Base-by-base conservation (phyloP, 1,140 invertebrate genomes). In the Lysiphlebus fabarum region DNA sequence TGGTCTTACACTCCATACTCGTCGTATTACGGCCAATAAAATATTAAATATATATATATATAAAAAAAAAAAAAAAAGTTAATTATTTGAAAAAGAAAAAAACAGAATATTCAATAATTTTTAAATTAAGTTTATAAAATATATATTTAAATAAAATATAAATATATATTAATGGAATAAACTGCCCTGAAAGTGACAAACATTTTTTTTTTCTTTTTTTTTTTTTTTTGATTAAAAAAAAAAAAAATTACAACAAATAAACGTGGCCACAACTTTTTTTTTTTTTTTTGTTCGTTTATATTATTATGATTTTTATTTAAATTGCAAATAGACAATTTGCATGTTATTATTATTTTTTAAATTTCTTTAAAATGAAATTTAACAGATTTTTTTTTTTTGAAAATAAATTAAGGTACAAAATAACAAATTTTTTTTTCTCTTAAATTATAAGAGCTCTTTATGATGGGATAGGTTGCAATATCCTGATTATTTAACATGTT, bases 11-110 rank as follows among this genome's bases (percentile, higher is more conserved):
- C 49, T n/a, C 26, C 53, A 65, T 61, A 53, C 64, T 64, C 69
- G 53, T 65, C 67, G 69, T 71, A 70, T 64, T 70, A 72, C 64
- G 66, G 68, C 70, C 53, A 61, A 65, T 70, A 68, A 63, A 66
- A 62, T 63, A 40, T 6, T 40, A 9, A 53, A 51, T 7, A 36
- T 11, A 26, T 48, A 56, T 36, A 43, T 14, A 26, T 37, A 56
- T 26, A 38, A 57, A 48, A n/a, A 45, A 17, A 4, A 38, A 49
- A n/a, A 57, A 42, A 10, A 40, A 48, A 57, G 40, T 37, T 49
- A 51, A 51, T 37, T 10, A 51, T 7, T 33, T 26, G 17, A 26
- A 26, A n/a, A 26, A 26, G 17, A 26, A 26, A 26, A 26, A n/a
- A n/a, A n/a, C n/a, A n/a, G 17, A 26, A 26, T 26, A 26, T 26